Base-by-base conservation (phyloP, 2,888 invertebrate genomes). In the Drosophila testacea region DNA sequence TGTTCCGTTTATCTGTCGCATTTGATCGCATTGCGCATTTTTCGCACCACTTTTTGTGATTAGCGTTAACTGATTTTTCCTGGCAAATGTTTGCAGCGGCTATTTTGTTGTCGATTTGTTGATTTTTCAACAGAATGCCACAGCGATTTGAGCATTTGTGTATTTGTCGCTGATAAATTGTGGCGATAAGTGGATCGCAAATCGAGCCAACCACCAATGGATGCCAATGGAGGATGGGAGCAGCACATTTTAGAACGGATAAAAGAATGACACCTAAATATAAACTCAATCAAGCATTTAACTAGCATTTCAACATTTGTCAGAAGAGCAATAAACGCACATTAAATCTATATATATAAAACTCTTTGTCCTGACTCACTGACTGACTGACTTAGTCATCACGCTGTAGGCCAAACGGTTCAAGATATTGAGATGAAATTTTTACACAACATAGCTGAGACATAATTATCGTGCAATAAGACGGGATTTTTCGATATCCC, bases 21-120 rank as follows among this genome's bases (percentile, higher is more conserved):
- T 76, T 77, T 74, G 65, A 75, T 80, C 71, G 69, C 64, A 57
- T 62, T 56, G 61, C 44, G 54, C 52, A 67, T 69, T 75, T 70
- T 76, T 78, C 74, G 67, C 83, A 71, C 64, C 75, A 61, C 64
- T 77, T 81, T 81, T 74, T 73, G 48, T 47, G 79, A 73, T 77
- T 73, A 62, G 61, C 65, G 80, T 57, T 69, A 80, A 80, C 69
- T 72, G 77, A 83, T 83, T 76, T 86, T 86, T 81, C 78, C 78
- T 63, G 80, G 42, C 80, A 81, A 81, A 73, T 80, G 78, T 64
- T 70, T 59, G 71, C 55, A 39, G 68, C 68, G 42, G 73, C 67
- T 54, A 68, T 81, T 79, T 81, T 72, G 67, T 64, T 73, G 71
- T 70, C 74, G 77, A 81, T 84, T 88, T 84, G 75, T 78, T 83